Base-by-base conservation (phyloP, 2,797 vertebrate genomes). In the Rhynchotus rufescens region DNA sequence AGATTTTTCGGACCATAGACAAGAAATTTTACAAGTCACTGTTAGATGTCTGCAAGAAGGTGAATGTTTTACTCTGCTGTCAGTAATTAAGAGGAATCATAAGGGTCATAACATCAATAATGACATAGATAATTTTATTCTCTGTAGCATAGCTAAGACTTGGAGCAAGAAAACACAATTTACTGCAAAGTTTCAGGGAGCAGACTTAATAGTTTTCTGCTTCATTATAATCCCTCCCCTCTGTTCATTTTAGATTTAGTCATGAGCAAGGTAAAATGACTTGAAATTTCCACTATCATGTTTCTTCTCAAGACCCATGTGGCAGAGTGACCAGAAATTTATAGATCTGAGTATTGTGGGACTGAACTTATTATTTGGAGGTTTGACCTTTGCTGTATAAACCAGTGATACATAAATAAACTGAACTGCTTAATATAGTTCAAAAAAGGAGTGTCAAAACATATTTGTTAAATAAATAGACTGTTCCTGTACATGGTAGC, bases 1-100 rank as follows among this genome's bases (percentile, higher is more conserved):
- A 99, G 72, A 99, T 99, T 96, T 99, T 99, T 97, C 98, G 99
- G 78, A 98, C 98, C 12, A 91, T 99, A 12, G 99, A 99, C 98
- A 99, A 99, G 97, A 99, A 99, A 95, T 96, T 99, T 94, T 99
- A 98, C 97, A 99, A 99, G 95, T 97, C 98, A 5, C 97, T 99
- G 66, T 95, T 99, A 76, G 99, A 99, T 69, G 96, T 99, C 94
- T 99, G 99, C 98, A 99, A 99, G 98, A 99, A 99, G 98, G 99
- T 99, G 90, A 97, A 72, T 89, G 40, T 42, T 92, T 95, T 71
- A 22, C 45, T 90, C 68, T 84, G 96, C 90, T 72, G 34, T 93
- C 76, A 81, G 9, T 86, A 60, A 65, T 84, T 64, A 23, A 42
- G 40, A 23, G 19, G 14, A 36, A 36, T 36, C 36, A 36, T 36